phyloP scores from a whole-genome alignment of 2,113 vertebrate species.

The Carettochelys insculpta region DNA sequence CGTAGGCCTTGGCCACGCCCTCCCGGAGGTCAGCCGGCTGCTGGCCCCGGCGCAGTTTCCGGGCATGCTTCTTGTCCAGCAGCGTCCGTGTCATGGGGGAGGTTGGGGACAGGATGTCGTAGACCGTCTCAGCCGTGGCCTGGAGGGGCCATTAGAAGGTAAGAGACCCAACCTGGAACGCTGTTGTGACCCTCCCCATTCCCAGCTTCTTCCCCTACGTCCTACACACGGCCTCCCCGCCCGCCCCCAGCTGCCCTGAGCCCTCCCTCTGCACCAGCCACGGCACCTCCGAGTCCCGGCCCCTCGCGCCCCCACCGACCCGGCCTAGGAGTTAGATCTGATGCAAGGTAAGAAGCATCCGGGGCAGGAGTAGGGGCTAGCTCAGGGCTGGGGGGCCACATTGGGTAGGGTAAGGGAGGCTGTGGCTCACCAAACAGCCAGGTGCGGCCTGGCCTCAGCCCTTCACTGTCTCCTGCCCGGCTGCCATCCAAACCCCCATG shows the following conservation, averaged over 20 bases:
- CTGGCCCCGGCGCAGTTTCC: slow-evolving; percentile 77
- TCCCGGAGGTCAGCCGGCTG: slow-evolving; percentile 91
- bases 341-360: neutral
- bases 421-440: no score
- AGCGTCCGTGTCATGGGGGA: slow-evolving; percentile 83
- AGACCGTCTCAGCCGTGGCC: slow-evolving; percentile 93
- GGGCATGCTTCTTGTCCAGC: slow-evolving; percentile 79
- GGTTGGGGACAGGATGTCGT: slow-evolving; percentile 91
- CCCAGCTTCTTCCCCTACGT: neutral
- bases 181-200: fast-evolving
- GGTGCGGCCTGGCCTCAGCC: no score
- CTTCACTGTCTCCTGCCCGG: no score
- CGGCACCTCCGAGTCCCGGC: no score
- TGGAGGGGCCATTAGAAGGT: neutral
- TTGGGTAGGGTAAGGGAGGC: no score
- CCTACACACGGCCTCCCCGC: neutral
- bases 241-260: neutral
- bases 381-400: no score
- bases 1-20: slow-evolving; percentile 91
- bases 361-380: neutral
- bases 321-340: neutral
- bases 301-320: no score
- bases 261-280: neutral
- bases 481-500: no score
- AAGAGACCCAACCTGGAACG: neutral